Conservation (phyloP, 2,888 invertebrate species). For the Callimorpha dominula region DNA sequence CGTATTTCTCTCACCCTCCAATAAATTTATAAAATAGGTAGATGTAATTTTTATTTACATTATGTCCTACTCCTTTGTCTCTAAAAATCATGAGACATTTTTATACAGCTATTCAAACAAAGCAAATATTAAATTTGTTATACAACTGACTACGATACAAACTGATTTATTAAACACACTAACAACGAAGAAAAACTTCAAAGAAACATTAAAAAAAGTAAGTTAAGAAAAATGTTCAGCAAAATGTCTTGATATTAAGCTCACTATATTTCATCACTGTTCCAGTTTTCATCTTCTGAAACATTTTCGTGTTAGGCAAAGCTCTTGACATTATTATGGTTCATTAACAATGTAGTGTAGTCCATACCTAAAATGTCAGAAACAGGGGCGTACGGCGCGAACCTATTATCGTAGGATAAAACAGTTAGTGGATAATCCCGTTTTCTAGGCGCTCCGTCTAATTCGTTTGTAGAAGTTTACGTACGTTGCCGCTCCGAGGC, state of each 20-base stretch:
- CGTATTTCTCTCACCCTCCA: neutral
- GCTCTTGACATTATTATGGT: conserved; percentile 21
- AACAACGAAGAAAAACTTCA: neutral
- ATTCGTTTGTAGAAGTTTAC: conserved; percentile 72
- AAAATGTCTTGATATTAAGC: neutral
- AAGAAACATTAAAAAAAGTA: neutral
- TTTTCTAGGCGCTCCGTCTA: conserved; percentile 67
- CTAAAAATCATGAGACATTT: neutral
- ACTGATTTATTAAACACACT: neutral
- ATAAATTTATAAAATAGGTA: neutral
- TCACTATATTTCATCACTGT: neutral
- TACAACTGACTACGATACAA: neutral
- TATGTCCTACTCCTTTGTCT: no score
- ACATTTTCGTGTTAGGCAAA: conserved; percentile 18
- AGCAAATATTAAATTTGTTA: neutral
- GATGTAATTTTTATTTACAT: neutral
- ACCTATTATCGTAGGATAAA: conserved; percentile 62
- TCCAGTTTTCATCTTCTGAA: conserved; percentile 15
- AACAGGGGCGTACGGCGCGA: conserved; percentile 45
- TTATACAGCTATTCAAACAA: neutral
- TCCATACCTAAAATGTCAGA: conserved; percentile 33
- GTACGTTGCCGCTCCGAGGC: conserved; percentile 54
- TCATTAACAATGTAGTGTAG: conserved; percentile 31
- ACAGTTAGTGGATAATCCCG: conserved; percentile 68
- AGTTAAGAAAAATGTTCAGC: neutral